A percentile compares a stretch with the other conserved stretches of the same genome.
phyloP scores from a whole-genome alignment of 1,140 invertebrate genomes.

The Pogonognathellus flavescens region DNA sequence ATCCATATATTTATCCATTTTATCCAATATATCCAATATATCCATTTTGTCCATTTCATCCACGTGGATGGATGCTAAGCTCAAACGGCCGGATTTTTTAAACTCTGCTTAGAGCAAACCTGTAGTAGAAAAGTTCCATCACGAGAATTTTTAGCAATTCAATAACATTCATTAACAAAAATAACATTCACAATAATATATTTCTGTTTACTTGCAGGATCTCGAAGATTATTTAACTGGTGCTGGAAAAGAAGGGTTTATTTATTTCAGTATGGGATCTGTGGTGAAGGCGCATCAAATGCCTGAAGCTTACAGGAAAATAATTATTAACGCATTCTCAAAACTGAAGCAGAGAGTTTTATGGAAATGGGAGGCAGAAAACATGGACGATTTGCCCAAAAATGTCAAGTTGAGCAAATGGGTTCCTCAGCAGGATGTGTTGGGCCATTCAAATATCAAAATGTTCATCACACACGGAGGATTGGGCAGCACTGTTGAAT shows the following conservation, averaged over 20 bases:
- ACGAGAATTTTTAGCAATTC: no score
- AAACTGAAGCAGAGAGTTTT: constrained; percentile 73
- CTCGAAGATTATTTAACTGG: no score
- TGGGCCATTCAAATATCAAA: constrained; percentile 62
- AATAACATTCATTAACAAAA: no score
- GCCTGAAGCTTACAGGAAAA: constrained; percentile 63
- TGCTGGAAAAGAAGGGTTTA: constrained; percentile 68
- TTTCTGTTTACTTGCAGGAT: no score
- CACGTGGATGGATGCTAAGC: no score
- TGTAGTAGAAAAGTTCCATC: no score
- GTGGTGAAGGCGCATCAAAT: constrained; percentile 65
- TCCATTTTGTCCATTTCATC: no score
- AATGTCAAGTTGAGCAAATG: constrained; percentile 78
- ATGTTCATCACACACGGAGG: constrained; percentile 71
- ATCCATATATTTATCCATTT: no score
- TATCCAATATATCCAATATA: no score
- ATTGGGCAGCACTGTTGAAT: constrained; percentile 69
- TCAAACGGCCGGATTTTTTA: no score
- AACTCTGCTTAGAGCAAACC: no score
- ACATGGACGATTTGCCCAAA: constrained; percentile 73
- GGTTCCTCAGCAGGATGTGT: constrained; percentile 75
- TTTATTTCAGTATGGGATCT: constrained; percentile 70
- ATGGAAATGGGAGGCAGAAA: constrained; percentile 75
- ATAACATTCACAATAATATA: no score
- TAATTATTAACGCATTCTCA: constrained; percentile 68